Conservation (phyloP, 2,797 vertebrate genomes). For the Heteromormyrus szaboi region DNA sequence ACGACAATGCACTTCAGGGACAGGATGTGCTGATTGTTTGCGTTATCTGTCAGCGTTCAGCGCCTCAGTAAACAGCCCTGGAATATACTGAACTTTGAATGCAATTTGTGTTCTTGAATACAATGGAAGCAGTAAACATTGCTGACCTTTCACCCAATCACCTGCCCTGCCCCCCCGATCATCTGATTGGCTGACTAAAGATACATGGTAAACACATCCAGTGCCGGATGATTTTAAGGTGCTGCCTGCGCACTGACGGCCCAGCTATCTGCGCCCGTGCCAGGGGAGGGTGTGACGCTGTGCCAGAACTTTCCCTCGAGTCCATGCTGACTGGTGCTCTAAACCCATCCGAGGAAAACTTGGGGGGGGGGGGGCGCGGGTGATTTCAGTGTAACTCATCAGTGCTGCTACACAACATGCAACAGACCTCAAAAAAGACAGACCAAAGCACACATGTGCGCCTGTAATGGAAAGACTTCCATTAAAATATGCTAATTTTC, state of each 20-base stretch:
- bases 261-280: not conserved
- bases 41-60: not conserved
- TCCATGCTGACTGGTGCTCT: not conserved
- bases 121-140: not conserved
- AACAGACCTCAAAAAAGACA: not conserved
- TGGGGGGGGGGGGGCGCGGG: not conserved
- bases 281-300: not conserved
- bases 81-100: not conserved
- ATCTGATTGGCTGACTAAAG: not conserved
- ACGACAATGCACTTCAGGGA: not conserved
- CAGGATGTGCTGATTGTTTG: not conserved
- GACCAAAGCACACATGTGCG: not conserved
- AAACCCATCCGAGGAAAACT: not conserved
- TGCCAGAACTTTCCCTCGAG: not conserved
- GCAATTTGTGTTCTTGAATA: not conserved
- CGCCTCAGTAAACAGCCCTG: not conserved
- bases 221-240: not conserved
- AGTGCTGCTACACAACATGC: not conserved
- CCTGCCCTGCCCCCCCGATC: not conserved
- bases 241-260: not conserved
- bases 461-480: not conserved
- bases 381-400: not conserved
- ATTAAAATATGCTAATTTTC: not conserved
- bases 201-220: not conserved
- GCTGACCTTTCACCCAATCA: not conserved